Evolutionary conservation across 2,888 invertebrate genomes (phyloP).

Genomic region (Zygogramma bicolorata): DNA sequence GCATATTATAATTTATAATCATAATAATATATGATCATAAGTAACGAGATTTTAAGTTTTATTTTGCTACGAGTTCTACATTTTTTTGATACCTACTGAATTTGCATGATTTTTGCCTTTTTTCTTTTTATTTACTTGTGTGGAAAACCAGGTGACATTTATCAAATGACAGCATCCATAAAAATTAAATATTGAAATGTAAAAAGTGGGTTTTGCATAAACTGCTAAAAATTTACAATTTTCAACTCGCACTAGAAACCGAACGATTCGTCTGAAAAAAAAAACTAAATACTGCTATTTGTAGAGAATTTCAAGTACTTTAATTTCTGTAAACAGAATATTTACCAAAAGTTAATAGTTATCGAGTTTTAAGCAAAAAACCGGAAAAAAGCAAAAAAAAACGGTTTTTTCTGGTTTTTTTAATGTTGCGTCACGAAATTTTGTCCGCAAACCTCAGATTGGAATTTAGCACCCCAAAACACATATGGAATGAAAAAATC

Average conservation of each 20-base stretch:
- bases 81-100: too few species aligned
- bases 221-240: neutral
- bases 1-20: neutral
- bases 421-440: constrained; percentile 20
- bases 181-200: too few species aligned
- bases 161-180: too few species aligned
- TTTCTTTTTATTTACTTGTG: too few species aligned
- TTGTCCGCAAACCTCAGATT: constrained; percentile 23
- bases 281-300: neutral
- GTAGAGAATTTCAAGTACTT: neutral
- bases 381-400: neutral
- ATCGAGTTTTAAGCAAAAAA: neutral
- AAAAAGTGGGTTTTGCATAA: neutral
- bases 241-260: neutral
- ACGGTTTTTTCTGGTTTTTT: neutral
- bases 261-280: neutral
- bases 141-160: too few species aligned
- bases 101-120: too few species aligned
- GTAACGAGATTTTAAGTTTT: too few species aligned
- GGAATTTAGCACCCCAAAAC: constrained; percentile 19
- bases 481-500: constrained; percentile 15
- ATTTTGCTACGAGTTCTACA: too few species aligned
- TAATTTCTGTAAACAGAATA: neutral
- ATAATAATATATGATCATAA: too few species aligned
- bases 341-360: neutral